Base-by-base conservation (phyloP, 2,797 vertebrate genomes). In the Pelobates cultripes region DNA sequence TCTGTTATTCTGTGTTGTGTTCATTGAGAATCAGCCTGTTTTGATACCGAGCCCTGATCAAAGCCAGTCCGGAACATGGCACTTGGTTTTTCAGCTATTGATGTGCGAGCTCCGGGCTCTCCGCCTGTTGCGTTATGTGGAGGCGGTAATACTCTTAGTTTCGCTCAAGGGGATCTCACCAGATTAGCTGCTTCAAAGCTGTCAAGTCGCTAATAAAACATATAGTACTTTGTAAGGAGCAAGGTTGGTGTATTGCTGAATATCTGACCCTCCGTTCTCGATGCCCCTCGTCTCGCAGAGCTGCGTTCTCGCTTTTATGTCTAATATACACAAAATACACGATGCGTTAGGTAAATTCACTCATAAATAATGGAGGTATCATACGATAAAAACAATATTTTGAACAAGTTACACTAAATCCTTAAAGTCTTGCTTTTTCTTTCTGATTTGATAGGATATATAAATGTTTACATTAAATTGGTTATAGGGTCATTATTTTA, bases 151-250 rank as follows among this genome's bases (percentile, higher is more conserved):
- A 67, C 72, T 84, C 73, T 84, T 75, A 71, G 57, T 55, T 53
- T 63, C 12, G 28, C 81, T 73, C 77, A 51, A 70, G 81, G 81
- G 75, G 70, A 82, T 73, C 47, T 17, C 44, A 28, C 73, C 68
- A 77, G 75, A 83, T 83, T 83, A 83, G 64, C 64, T 17, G 67
- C 81, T 79, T 83, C 81, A 75, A 83, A 79, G 71, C 55, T 45
- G 8, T 10, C 55, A 61, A 73, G 42, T 55, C 53, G 17, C 66
- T 43, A 78, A 51, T 81, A 64, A 63, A 79, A 75, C 55, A 73
- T 74, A 79, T 70, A 75, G 76, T 71, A 55, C 70, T 75, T 55
- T 75, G 76, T 55, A 44, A 69, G 45, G 40, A 70, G 17, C 15
- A 15, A 43, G 42, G 66, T 70, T 75, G 28, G 68, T 79, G 78